Evolutionary conservation across 2,888 invertebrate species (phyloP), one percentile per base, ranked within the genome.

Genomic region (Spicauda simplicius): DNA sequence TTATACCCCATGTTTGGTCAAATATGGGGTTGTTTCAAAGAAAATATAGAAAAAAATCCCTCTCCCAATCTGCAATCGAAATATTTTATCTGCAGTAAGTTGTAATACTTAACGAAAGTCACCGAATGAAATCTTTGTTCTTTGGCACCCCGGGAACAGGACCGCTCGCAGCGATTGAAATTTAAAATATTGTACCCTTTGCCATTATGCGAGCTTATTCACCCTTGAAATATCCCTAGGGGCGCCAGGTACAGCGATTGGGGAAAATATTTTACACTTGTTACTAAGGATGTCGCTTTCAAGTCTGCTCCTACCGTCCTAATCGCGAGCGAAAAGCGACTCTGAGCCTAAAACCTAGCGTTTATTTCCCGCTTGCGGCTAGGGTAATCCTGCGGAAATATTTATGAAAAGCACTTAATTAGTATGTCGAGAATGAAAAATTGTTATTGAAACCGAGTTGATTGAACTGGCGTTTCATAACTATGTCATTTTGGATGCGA

Each of bases 141-240:
- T 83, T 73, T 71, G 78, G 82, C 85, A 82, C 90, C 84, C 88
- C 77, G 80, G 83, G 79, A 83, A 80, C 77, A 73, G 86, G 93
- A 92, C 93, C 92, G 93, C 93, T 92, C 84, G 89, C 91, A 90
- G 92, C 91, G 92, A 92, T 93, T 92, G 92, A 92, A 93, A 93
- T 93, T 93, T 93, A 92, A 93, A 93, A 93, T 93, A 93, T 93
- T 92, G 91, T 93, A 93, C 93, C 92, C 92, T 91, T 93, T 92
- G 91, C 93, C 90, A 93, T 93, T 93, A 93, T 93, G 87, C 91
- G 86, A 89, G 93, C 92, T 93, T 92, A 92, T 92, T 92, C 93
- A 93, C 93, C 93, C 93, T 91, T 93, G 93, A 93, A 93, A 93
- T 93, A 93, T 93, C 93, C 93, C 93, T 86, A 76, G 91, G 93